A percentile compares a stretch with the other conserved stretches of the same genome.
These are phyloP conservation scores for Liolophura sinensis DNA, from an alignment of 1,140 invertebrate genomes.

Conservation along the genomic window DNA sequence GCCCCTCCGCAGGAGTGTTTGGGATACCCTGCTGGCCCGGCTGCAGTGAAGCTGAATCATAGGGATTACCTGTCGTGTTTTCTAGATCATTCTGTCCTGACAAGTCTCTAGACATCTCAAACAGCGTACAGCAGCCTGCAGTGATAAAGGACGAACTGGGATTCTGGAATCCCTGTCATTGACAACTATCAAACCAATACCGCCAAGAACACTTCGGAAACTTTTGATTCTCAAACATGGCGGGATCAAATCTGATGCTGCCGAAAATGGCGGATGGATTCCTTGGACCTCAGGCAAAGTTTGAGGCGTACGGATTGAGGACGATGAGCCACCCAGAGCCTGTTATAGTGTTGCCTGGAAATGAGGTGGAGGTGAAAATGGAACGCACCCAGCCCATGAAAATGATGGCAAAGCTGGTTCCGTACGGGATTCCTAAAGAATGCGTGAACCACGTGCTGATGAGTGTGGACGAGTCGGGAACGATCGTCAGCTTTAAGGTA, in stretches of 20 bases:
- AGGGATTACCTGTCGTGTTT: too few species aligned
- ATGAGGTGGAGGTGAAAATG: constrained; percentile 44
- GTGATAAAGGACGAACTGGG: too few species aligned
- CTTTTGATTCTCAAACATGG: too few species aligned
- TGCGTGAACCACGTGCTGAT: constrained; percentile 41
- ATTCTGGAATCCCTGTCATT: too few species aligned
- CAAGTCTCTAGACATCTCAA: too few species aligned
- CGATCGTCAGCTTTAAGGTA: constrained; percentile 37
- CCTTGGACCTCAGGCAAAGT: constrained; percentile 53
- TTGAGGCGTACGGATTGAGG: constrained; percentile 42
- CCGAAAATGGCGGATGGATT: constrained; percentile 53
- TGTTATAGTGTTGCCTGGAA: constrained; percentile 24
- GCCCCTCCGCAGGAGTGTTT: too few species aligned
- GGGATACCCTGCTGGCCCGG: too few species aligned
- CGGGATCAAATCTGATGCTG: constrained; percentile 11
- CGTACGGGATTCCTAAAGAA: constrained; percentile 37
- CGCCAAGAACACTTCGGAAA: too few species aligned
- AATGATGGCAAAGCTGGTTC: constrained; percentile 40
- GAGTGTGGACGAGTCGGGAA: constrained; percentile 21
- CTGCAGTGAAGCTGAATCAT: too few species aligned
- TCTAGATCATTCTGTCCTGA: too few species aligned
- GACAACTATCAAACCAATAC: too few species aligned
- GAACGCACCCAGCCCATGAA: constrained; percentile 30
- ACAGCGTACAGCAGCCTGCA: too few species aligned
- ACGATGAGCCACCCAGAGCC: constrained; percentile 43